Conservation (phyloP, 1,140 invertebrate genomes). For the Sitophilus oryzae region DNA sequence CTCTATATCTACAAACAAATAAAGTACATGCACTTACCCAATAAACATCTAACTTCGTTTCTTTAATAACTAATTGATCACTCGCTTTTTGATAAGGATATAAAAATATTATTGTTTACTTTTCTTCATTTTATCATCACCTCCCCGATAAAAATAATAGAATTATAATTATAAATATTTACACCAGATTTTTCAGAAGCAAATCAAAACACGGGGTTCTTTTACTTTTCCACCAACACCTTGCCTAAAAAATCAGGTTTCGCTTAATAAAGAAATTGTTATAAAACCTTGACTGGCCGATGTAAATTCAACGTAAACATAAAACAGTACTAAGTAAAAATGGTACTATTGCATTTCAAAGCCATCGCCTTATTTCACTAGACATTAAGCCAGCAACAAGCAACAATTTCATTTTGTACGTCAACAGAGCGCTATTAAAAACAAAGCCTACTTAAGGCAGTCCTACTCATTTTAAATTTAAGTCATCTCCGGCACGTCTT, state of each 20-base stretch:
- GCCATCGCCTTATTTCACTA: background rate
- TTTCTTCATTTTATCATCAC: too few species aligned
- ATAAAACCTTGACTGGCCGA: background rate
- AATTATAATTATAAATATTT: constrained; percentile 7
- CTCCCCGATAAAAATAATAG: too few species aligned
- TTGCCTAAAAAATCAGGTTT: background rate
- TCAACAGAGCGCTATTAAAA: constrained; percentile 1
- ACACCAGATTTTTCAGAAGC: constrained; percentile 1
- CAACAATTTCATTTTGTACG: constrained; percentile 2
- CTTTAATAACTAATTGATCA: too few species aligned
- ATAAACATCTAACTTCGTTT: too few species aligned
- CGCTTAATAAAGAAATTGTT: constrained; percentile 1
- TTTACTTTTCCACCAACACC: constrained; percentile 1
- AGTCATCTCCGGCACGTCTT: background rate
- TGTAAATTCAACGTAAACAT: constrained; percentile 7
- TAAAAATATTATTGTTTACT: too few species aligned
- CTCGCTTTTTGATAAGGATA: too few species aligned
- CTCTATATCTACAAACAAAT: too few species aligned
- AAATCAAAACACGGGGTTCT: constrained; percentile 6
- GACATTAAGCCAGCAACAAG: background rate
- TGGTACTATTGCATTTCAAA: background rate
- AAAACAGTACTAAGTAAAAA: constrained; percentile 1
- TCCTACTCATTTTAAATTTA: background rate
- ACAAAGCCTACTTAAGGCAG: background rate
- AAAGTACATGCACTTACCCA: too few species aligned